Base-by-base conservation (phyloP, 2,888 invertebrate genomes). In the Drosophila seclusa region DNA sequence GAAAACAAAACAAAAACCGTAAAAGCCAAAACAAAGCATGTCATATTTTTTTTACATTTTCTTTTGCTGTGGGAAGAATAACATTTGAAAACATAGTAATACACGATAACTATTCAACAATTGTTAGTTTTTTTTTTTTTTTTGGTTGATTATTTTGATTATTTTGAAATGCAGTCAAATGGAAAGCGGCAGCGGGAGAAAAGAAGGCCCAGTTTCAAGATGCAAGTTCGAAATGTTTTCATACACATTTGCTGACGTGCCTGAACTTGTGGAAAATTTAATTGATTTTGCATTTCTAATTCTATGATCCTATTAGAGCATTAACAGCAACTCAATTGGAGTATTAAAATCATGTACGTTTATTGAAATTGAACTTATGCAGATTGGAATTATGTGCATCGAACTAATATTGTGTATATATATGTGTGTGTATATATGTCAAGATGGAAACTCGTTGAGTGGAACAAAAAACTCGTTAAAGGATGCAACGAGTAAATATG, bases 1-100 rank as follows among this genome's bases (percentile, higher is more conserved):
- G 38, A 63, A 57, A 48, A 55, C 34, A 49, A 57, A 67, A 21
- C 27, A 11, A 63, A 42, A 18, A 8, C 18, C 31, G 13, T 45
- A 45, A 45, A 45, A 45, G 45, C 45, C 45, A 45, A 58, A 38
- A 21, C 50, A 27, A 53, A 24, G 16, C 49, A 29, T 32, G 40
- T 16, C 40, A 13, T n/a, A 13, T 18, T 54, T 38, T 54, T n/a
- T 27, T 4, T 31, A 2, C 2, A 31, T 1, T 34, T 11, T 34
- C 7, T 36, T 60, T 21, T 38, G 18, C 21, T 50, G 31, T 61
- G 50, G 13, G 53, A n/a, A 50, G 24, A 61, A 40, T 6, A 32
- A 11, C 36, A 36, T 36, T 36, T 40, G 10, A 52, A 31, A 52
- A 31, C 18, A 36, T 31, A 31, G n/a, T 31, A 38, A 60, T 50